These are phyloP conservation scores for Trissoscelio sp. DNA, from an alignment of 2,888 invertebrate species.

Conservation along the genomic window DNA sequence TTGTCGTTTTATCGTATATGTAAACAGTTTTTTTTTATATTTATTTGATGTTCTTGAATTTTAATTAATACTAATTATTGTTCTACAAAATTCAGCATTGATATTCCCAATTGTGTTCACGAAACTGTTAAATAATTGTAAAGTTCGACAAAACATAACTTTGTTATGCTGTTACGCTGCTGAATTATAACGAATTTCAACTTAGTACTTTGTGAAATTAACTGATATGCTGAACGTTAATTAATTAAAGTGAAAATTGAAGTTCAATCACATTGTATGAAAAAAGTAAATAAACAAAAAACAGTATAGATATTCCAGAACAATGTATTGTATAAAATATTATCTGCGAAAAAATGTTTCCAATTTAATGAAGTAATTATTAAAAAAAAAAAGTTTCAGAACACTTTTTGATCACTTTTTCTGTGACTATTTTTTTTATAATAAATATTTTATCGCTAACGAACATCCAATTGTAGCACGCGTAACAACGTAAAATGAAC, in stretches of 20 bases:
- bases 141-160: conserved; percentile 25
- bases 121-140: conserved; percentile 14
- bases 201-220: conserved; percentile 22
- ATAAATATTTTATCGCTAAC: conserved; percentile 4
- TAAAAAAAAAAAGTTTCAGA: conserved; percentile 21
- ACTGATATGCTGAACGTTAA: background rate
- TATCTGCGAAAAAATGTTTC: conserved; percentile 5
- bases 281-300: background rate
- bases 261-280: background rate
- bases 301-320: conserved; percentile 8
- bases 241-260: conserved; percentile 26
- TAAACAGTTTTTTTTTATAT: background rate
- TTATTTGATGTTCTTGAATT: no score
- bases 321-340: conserved; percentile 11
- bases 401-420: conserved; percentile 8
- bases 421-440: conserved; percentile 4
- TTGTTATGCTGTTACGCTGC: background rate
- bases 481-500: background rate
- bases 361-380: conserved; percentile 28
- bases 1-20: background rate
- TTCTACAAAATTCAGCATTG: background rate
- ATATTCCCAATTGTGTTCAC: background rate
- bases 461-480: background rate
- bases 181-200: conserved; percentile 5
- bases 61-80: background rate